phyloP scores from a whole-genome alignment of 23 tunicate genomes.

The Ascidia mentula region DNA sequence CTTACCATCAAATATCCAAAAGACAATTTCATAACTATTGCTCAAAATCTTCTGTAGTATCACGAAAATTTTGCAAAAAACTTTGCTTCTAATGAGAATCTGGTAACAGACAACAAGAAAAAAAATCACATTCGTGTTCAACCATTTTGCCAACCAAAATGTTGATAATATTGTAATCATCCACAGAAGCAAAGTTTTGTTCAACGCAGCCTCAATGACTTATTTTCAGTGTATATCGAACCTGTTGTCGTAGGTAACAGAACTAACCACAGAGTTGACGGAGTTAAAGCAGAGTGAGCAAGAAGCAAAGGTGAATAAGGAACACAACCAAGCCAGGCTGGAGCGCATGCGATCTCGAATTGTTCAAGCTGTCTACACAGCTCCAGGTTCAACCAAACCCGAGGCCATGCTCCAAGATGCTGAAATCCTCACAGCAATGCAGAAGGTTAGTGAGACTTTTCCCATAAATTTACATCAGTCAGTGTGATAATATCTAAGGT shows the following conservation, averaged over 20 bases:
- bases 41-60: no score
- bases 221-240: not conserved
- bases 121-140: no score
- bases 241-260: constrained; percentile 36
- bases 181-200: no score
- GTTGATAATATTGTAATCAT: not conserved
- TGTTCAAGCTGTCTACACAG: constrained; percentile 73
- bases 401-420: constrained; percentile 39
- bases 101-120: no score
- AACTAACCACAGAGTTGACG: constrained; percentile 30
- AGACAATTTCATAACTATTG: no score
- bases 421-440: constrained; percentile 48
- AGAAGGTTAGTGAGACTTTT: constrained; percentile 41
- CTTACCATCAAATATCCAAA: no score
- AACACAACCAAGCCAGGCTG: constrained; percentile 46
- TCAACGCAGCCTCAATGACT: no score
- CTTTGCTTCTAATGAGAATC: no score
- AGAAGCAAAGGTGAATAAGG: constrained; percentile 31
- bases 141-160: not conserved
- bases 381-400: constrained; percentile 72
- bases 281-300: constrained; percentile 56
- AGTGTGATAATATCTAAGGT: no score
- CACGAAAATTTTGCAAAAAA: no score
- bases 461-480: no score
- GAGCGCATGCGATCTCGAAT: constrained; percentile 58